Conservation (phyloP, 2,888 invertebrate species). For the Pyrrhia umbra region DNA sequence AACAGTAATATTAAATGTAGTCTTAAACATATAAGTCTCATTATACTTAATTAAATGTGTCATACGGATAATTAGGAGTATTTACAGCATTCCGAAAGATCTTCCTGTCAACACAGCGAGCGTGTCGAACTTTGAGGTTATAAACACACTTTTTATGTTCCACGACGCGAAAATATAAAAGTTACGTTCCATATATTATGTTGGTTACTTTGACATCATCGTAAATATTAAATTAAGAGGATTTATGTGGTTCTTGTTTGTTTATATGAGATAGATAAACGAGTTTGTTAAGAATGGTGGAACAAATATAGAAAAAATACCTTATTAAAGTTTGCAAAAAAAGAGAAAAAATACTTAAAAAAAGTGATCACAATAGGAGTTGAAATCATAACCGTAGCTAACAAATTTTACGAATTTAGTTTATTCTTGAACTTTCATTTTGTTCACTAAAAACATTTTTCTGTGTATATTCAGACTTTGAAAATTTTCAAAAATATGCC, state of each 20-base stretch:
- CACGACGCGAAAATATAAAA: constrained; percentile 39
- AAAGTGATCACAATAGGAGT: too few species aligned
- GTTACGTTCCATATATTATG: constrained; percentile 43
- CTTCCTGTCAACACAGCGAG: constrained; percentile 34
- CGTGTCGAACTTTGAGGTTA: constrained; percentile 49
- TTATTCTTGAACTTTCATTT: too few species aligned
- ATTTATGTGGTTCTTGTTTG: constrained; percentile 13
- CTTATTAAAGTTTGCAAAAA: too few species aligned
- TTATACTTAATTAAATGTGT: constrained; percentile 36
- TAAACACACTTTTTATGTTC: constrained; percentile 39
- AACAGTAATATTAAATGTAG: constrained; percentile 5
- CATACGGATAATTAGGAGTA: constrained; percentile 33
- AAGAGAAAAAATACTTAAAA: too few species aligned
- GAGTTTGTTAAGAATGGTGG: background rate
- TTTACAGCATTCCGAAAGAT: constrained; percentile 31
- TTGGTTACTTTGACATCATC: constrained; percentile 37
- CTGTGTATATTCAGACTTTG: too few species aligned
- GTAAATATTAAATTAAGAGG: constrained; percentile 46
- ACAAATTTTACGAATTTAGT: too few species aligned
- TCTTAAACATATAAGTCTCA: background rate
- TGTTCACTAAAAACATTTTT: too few species aligned
- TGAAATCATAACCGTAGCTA: too few species aligned
- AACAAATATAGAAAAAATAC: too few species aligned
- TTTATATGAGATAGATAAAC: background rate
- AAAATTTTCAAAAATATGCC: too few species aligned